Base-by-base conservation (phyloP, 2,797 vertebrate species). In the Harpagifer antarcticus region DNA sequence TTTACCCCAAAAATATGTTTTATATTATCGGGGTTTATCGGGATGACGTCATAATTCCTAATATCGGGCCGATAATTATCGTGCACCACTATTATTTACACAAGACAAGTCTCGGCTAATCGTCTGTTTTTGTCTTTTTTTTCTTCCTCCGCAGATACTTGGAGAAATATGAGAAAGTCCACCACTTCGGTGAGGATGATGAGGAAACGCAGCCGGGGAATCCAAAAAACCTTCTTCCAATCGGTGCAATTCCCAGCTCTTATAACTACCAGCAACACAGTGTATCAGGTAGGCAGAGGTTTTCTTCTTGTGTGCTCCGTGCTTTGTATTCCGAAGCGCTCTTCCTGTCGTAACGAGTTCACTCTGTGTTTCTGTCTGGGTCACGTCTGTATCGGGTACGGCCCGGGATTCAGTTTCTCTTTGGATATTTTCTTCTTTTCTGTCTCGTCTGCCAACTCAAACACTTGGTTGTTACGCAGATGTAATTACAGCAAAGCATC, bases 211-310 rank as follows among this genome's bases (percentile, higher is more conserved):
- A 97, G 91, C 97, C 97, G 66, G 98, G 98, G 89, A 98, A 98
- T 93, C 97, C 97, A 91, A 99, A 99, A 95, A 95, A 93, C 81
- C 96, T 95, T 88, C 97, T 98, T 96, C 98, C 98, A 90, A 96
- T 99, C 89, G 98, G 98, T 96, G 98, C 97, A 95, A 99, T 99
- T 93, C 97, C 98, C 91, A 97, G 94, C 93, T 97, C 97, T 58
- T 99, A 99, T 88, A 99, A 99, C 95, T 99, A 99, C 97, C 98
- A 99, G 98, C 98, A 99, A 87, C 98, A 99, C 92, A 95, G 96
- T 84, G 97, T 99, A 85, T 93, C 92, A 91, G 92, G 92, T 93
- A 88, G 54, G 76, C 56, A 31, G 49, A n/a, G 13, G n/a, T 20
- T 55, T 5, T 17, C 61, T 71, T 61, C 37, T 19, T 5, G 17